Conservation (phyloP, 2,888 invertebrate species). For the Adelognathus sp. region DNA sequence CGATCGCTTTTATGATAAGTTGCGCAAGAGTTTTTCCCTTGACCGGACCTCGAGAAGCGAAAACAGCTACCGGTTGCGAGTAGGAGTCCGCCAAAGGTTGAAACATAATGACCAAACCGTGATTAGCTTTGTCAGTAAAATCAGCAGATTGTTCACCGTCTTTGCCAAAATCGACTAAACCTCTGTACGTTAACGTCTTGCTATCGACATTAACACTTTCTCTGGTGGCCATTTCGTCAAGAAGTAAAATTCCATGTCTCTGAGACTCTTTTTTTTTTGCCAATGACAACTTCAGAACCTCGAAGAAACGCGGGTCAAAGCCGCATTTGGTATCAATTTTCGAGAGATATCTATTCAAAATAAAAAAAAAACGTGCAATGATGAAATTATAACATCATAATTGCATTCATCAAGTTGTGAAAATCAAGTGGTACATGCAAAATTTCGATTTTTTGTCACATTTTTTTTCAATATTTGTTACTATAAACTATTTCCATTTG, state of each 20-base stretch:
- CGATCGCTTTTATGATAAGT: background rate
- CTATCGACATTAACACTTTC: constrained; percentile 28
- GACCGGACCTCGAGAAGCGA: constrained; percentile 45
- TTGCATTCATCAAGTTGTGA: no score
- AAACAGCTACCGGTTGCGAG: constrained; percentile 53
- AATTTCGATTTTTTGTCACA: no score
- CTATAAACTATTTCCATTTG: no score
- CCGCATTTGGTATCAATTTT: constrained; percentile 47
- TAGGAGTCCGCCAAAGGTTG: constrained; percentile 43
- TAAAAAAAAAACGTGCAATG: no score
- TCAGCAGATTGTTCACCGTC: background rate
- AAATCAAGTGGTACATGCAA: no score
- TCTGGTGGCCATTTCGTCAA: constrained; percentile 50
- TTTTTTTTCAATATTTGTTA: no score
- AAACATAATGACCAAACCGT: constrained; percentile 56
- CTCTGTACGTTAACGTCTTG: constrained; percentile 28
- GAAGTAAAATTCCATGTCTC: constrained; percentile 40
- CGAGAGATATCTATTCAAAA: constrained; percentile 6
- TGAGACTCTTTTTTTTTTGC: constrained; percentile 25
- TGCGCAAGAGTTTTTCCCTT: constrained; percentile 19
- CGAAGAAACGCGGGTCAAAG: constrained; percentile 56
- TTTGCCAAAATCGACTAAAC: constrained; percentile 37
- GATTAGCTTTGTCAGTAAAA: constrained; percentile 23
- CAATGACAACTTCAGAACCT: constrained; percentile 31
- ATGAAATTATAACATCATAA: no score